Percentiles rank a stretch among this genome's conserved stretches.
phyloP scores from a whole-genome alignment of 2,113 vertebrate species.

The Muscicapa adusta region DNA sequence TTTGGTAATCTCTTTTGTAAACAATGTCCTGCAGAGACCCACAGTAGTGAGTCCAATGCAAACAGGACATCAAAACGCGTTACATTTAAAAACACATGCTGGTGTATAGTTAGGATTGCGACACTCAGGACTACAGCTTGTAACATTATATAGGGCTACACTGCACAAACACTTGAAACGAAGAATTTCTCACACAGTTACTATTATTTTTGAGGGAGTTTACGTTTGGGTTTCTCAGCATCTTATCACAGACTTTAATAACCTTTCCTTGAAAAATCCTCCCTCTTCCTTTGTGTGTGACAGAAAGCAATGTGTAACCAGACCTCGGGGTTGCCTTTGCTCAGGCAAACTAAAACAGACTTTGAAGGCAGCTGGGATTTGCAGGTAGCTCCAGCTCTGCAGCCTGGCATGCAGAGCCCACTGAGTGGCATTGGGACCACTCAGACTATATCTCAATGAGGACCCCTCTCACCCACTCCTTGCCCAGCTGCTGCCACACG shows the following conservation, averaged over 20 bases:
- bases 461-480: accelerated
- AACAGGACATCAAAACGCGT: conserved; percentile 42
- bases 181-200: conserved; percentile 17
- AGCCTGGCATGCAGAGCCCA: accelerated
- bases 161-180: not conserved
- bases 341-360: not conserved
- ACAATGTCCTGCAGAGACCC: conserved; percentile 31
- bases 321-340: not conserved
- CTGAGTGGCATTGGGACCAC: accelerated
- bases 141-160: not conserved
- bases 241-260: not conserved
- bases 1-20: conserved; percentile 56
- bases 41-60: conserved; percentile 42
- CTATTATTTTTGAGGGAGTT: conserved; percentile 15
- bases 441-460: not conserved
- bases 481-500: not conserved
- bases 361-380: not conserved
- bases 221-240: conserved; percentile 8
- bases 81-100: conserved; percentile 2
- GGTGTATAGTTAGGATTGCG: not conserved
- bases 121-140: not conserved
- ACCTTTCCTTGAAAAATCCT: not conserved
- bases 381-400: not conserved
- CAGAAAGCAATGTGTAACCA: not conserved
- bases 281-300: not conserved